phyloP scores from a whole-genome alignment of 2,797 vertebrate genomes.

The Oryzias dopingdopingensis region DNA sequence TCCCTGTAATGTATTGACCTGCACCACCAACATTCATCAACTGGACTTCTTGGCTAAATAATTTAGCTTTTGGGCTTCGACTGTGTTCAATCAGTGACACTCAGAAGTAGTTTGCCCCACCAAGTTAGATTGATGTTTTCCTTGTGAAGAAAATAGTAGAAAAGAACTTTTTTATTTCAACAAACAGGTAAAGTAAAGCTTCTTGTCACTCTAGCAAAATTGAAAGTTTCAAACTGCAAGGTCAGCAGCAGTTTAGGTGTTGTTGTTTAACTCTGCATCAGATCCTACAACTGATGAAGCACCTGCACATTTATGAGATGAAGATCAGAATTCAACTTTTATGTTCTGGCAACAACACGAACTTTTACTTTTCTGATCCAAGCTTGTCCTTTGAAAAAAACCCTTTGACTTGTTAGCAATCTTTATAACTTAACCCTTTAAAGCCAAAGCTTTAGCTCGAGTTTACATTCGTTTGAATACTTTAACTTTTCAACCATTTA shows the following conservation, averaged over 20 bases:
- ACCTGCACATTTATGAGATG: constrained; percentile 29
- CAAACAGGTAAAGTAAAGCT: constrained; percentile 22
- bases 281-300: constrained; percentile 32
- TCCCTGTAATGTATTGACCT: constrained; percentile 79
- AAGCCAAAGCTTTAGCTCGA: no score
- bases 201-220: constrained; percentile 12
- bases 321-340: constrained; percentile 48
- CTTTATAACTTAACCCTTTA: no score
- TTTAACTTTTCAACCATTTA: no score
- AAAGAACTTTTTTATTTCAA: constrained; percentile 50
- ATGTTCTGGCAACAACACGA: constrained; percentile 45
- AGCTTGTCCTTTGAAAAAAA: constrained; percentile 20
- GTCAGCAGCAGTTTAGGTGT: constrained; percentile 29
- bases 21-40: constrained; percentile 78
- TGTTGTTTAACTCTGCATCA: constrained; percentile 21
- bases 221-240: constrained; percentile 48
- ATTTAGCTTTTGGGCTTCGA: constrained; percentile 78
- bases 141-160: constrained; percentile 34
- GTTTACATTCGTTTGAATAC: no score
- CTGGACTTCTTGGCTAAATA: constrained; percentile 79
- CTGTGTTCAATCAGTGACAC: constrained; percentile 69
- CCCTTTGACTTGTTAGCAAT: no score
- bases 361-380: constrained; percentile 27
- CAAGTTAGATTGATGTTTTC: constrained; percentile 62
- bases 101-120: constrained; percentile 56